Base-by-base conservation (phyloP, 2,113 vertebrate genomes). In the Dolichallabes microphthalmus region DNA sequence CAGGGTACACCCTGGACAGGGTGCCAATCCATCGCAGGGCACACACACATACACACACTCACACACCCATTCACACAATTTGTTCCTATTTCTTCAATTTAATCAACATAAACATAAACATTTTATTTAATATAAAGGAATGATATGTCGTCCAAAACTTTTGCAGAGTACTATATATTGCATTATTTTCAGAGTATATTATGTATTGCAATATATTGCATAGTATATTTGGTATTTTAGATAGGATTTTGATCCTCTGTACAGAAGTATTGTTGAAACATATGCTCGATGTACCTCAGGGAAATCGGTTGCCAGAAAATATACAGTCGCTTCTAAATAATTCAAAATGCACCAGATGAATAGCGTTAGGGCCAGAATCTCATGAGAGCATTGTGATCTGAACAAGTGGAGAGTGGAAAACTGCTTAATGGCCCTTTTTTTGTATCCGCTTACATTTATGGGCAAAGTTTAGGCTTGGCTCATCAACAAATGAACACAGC, bases 291-390 rank as follows among this genome's bases (percentile, higher is more conserved):
- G 30, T 39, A 78, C 61, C 74, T 45, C 19, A 68, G 74, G 61
- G 61, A 85, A 78, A 85, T 68, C 10, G 22, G 22, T 39, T n/a
- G 30, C 19, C 58, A 85, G 58, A 78, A 85, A 78, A 68, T 68
- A 78, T 85, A 78, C 35, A 3, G 50, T 66, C 20, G 45, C 30
- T 78, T 77, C 50, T 78, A 77, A 84, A 84, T 84, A 84, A 66
- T 84, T 60, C 83, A 84, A 52, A 61, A 84, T 1, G 10, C 60
- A 53, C 27, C 83, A 84, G 83, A 84, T 77, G 60, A 76, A 84
- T 84, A 53, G 58, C 25, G 39, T 39, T 12, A 78, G 27, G 20
- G 13, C 73, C 52, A n/a, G 20, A 76, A 32, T 76, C 74, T 66
- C 60, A 14, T 66, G 60, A 76, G 74, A 57, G 19, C 50, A 6